Conservation (phyloP, 2,888 invertebrate species). For the Scaeva pyrastri region DNA sequence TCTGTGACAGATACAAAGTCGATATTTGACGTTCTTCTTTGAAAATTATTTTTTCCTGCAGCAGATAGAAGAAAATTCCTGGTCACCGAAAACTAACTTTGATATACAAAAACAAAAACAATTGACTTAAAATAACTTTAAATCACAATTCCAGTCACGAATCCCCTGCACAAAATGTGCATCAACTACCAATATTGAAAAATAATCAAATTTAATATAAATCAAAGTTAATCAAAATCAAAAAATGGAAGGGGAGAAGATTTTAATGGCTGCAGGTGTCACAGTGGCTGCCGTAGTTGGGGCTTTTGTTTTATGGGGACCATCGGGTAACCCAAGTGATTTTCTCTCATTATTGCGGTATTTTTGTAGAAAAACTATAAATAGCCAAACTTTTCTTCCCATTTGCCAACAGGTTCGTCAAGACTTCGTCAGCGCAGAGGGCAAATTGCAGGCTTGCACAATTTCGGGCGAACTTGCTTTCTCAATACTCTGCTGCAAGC, state of each 20-base stretch:
- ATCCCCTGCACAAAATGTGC: conserved; percentile 58
- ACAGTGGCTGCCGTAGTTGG: conserved; percentile 92
- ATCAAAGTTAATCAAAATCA: conserved; percentile 28
- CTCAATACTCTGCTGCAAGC: conserved; percentile 96
- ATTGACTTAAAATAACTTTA: not conserved
- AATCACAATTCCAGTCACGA: not conserved
- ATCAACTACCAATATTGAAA: conserved; percentile 13
- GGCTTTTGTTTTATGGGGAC: conserved; percentile 92
- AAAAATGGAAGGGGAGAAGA: conserved; percentile 87
- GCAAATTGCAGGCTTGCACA: conserved; percentile 93
- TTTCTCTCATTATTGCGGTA: conserved; percentile 30
- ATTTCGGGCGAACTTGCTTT: conserved; percentile 96
- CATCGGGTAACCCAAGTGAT: conserved; percentile 80
- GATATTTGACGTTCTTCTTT: conserved; percentile 63
- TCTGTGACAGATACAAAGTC: conserved; percentile 56
- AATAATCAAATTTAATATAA: conserved; percentile 33
- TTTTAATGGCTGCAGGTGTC: conserved; percentile 91
- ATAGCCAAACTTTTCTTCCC: conserved; percentile 41
- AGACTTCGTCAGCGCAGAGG: conserved; percentile 88
- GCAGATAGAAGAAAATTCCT: conserved; percentile 48
- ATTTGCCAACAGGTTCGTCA: conserved; percentile 80
- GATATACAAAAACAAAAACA: conserved; percentile 56
- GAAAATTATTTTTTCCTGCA: conserved; percentile 38
- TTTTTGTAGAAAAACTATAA: conserved; percentile 41
- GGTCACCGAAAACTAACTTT: conserved; percentile 41